Percentiles rank a stretch among this genome's conserved stretches.
These are phyloP conservation scores for Neodiprion pinetum DNA, from an alignment of 1,140 invertebrate species.

Conservation along the genomic window DNA sequence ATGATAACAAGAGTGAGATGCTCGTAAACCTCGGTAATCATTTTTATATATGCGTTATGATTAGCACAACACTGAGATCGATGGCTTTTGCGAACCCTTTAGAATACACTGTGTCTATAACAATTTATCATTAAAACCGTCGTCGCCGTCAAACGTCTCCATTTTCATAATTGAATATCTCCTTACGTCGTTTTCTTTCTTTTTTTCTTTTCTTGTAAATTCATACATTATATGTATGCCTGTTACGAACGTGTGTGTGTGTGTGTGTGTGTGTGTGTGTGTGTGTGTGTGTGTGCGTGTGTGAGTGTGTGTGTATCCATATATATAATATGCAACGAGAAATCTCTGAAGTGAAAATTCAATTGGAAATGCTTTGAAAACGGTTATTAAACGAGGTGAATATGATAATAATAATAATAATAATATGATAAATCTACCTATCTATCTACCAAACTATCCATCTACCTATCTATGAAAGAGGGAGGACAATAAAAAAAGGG, in stretches of 20 bases:
- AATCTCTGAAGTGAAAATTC: too few relatives aligned
- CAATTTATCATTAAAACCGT: too few relatives aligned
- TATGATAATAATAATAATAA: constrained; percentile 8
- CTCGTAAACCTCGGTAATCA: constrained; percentile 38
- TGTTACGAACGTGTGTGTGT: constrained; percentile 16
- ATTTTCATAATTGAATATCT: background rate
- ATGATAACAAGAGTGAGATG: constrained; percentile 39
- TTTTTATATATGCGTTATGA: constrained; percentile 41
- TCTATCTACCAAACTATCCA: background rate
- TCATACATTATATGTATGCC: too few relatives aligned
- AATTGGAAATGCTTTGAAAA: too few relatives aligned
- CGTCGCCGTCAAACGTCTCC: too few relatives aligned
- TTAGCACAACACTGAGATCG: constrained; percentile 58
- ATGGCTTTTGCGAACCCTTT: constrained; percentile 31
- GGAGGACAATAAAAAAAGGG: background rate
- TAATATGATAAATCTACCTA: background rate
- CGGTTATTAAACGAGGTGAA: background rate
- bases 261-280: background rate
- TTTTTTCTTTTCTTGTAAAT: background rate
- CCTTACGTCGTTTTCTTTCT: background rate
- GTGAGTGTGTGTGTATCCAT: too few relatives aligned
- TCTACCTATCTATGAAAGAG: background rate
- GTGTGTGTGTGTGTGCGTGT: too few relatives aligned
- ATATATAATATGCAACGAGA: too few relatives aligned
- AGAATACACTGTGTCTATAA: background rate